phyloP scores from a whole-genome alignment of 2,113 vertebrate species.

The Aptenodytes forsteri region DNA sequence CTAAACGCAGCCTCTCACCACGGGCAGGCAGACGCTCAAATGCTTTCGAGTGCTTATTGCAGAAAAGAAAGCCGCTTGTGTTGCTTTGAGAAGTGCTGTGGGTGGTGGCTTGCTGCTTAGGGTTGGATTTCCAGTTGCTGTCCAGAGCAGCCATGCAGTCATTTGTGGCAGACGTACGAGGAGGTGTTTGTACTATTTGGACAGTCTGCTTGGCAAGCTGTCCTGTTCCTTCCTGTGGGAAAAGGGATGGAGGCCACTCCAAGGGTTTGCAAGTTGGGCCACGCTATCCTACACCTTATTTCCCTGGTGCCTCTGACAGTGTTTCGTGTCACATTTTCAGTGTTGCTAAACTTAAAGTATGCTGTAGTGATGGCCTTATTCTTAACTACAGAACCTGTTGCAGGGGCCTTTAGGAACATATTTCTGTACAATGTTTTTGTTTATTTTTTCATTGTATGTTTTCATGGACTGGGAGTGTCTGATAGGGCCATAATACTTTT shows the following conservation, averaged over 20 bases:
- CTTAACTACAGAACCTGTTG: background rate
- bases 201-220: background rate
- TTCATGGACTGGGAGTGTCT: background rate
- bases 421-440: background rate
- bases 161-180: background rate
- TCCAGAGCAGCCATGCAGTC: background rate
- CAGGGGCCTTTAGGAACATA: background rate
- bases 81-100: background rate
- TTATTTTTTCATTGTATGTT: background rate
- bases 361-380: background rate
- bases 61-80: background rate
- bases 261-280: background rate
- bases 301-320: background rate
- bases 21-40: background rate
- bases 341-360: background rate
- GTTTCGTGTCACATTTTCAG: background rate
- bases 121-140: background rate
- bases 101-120: background rate
- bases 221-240: background rate
- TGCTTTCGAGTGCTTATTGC: background rate
- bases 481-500: background rate
- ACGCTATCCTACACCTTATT: background rate
- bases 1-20: background rate
- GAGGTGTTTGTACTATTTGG: background rate
- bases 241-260: background rate